Evolutionary conservation across 2,797 vertebrate species (phyloP), one percentile per base, ranked within the genome.

Genomic region (Alcedo atthis): DNA sequence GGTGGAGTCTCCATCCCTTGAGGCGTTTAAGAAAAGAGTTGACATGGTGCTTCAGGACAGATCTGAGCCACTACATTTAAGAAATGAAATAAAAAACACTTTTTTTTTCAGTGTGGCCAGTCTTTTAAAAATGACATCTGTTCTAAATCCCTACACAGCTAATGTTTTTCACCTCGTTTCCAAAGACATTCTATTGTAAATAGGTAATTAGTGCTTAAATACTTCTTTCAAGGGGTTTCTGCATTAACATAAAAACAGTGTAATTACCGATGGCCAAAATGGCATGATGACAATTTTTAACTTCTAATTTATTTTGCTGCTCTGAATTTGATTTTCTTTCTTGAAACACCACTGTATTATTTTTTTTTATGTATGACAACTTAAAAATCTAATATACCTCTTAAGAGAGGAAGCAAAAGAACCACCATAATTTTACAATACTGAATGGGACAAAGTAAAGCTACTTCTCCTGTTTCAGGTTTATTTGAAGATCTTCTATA

Each of bases 171-270:
- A 85, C 92, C 68, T 87, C 93, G 91, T 83, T 94, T 92, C 77
- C 92, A 92, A 92, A 97, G 92, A 84, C 92, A 85, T 83, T 97
- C 88, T 94, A 92, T 88, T 92, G 93, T 95, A 96, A 97, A 96
- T 75, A 96, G 94, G 90, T 95, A 96, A 97, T 97, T 97, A 96
- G 88, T 85, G 70, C 93, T 85, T 95, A 94, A 92, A 91, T 91
- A 81, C 92, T 94, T 96, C 94, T 96, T 97, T 95, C 95, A 93
- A 92, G 94, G 83, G 95, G 90, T 54, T 95, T 92, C 84, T 74
- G 46, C 87, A 89, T 94, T 95, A 97, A 94, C 96, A 95, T 81
- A 83, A 96, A 97, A 96, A 96, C 92, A 91, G 93, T 92, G 73
- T 90, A 96, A 96, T 96, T 94, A 95, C 5, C 0, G 21, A 85